Evolutionary conservation across 2,888 invertebrate genomes (phyloP), one percentile per base, ranked within the genome.

Genomic region (Aethes cnicana): DNA sequence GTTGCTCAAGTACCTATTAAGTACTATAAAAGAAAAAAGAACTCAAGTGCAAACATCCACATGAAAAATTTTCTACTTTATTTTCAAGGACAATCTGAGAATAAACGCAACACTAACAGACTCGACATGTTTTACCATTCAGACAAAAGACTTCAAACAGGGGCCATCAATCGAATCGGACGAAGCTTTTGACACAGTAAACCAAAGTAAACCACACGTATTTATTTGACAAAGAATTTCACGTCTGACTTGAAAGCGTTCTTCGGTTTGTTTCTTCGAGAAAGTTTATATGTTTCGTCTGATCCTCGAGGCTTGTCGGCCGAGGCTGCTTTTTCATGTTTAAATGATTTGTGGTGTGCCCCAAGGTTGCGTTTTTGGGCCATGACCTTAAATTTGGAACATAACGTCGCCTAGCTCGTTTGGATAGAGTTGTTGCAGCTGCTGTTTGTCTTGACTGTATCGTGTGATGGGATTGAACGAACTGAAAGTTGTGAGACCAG

Each of bases 161-260:
- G 54, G 59, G 44, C 50, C 52, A 57, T 39, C 75, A 78, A 77
- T 63, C 58, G 74, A 71, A 69, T 61, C 61, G 68, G 66, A 66
- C 62, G 68, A 41, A 66, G 74, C 73, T 41, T 81, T 75, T 67
- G 74, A 78, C 74, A 74, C 60, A 57, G 58, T 59, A 57, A 44
- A 65, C 68, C 74, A 74, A 59, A 57, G 58, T 59, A 57, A 44
- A 65, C 68, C 63, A 70, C 64, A 57, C 67, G 64, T 70, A 69
- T 74, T 74, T 76, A 65, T 76, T 68, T 69, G 59, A 64, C 60
- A 57, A 55, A 50, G 50, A 56, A 55, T 61, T 60, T 64, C 61
- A 55, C 61, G 56, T 58, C 56, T 53, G 20, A 49, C 58, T 50
- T 59, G 35, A 53, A 12, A 39, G 14, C n/a, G 61, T 63, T 68